These are phyloP conservation scores for Zapornia atra DNA, from an alignment of 2,113 vertebrate genomes.

Conservation along the genomic window DNA sequence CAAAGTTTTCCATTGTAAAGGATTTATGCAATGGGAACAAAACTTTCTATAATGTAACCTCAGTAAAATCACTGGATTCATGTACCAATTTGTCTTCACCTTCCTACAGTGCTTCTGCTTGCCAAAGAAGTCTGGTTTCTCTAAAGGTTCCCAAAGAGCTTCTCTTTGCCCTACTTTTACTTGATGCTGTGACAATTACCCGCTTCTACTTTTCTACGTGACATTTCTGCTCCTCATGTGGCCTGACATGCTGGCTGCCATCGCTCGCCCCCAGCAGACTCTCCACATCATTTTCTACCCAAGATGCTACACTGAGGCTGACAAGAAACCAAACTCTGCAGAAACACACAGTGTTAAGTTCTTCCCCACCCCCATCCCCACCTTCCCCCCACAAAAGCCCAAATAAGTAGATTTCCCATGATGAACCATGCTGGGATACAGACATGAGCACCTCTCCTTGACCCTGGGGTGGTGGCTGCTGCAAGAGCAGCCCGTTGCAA, in stretches of 20 bases:
- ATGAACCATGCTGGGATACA: fast-evolving
- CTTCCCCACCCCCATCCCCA: neutral
- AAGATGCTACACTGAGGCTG: fast-evolving
- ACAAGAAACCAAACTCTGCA: neutral
- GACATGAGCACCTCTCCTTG: neutral
- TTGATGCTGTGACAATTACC: neutral
- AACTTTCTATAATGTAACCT: neutral
- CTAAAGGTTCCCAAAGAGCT: neutral
- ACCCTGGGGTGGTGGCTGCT: neutral
- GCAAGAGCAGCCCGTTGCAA: fast-evolving
- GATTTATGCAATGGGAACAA: neutral
- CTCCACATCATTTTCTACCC: neutral
- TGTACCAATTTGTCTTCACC: neutral
- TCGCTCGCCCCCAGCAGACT: neutral
- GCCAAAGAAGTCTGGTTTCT: neutral
- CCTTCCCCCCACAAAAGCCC: neutral
- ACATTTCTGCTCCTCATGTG: fast-evolving
- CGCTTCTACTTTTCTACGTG: neutral
- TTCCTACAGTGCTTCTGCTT: neutral
- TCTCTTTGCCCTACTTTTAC: neutral
- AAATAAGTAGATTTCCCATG: neutral
- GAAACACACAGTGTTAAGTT: neutral
- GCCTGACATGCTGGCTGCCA: neutral
- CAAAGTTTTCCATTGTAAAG: neutral
- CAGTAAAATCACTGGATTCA: neutral